Conservation (phyloP, 1,140 invertebrate species). For the Polypedilum pembai region DNA sequence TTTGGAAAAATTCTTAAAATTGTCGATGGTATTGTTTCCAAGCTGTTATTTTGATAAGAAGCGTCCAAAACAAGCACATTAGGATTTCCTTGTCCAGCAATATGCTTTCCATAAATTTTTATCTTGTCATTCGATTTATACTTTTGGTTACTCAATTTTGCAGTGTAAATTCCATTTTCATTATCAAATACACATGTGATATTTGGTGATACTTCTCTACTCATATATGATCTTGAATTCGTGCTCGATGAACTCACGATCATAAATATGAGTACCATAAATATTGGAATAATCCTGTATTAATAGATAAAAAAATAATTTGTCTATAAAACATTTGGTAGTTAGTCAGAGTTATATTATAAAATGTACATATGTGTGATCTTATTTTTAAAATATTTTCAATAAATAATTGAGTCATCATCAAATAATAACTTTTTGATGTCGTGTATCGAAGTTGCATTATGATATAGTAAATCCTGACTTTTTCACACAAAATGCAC, state of each 20-base stretch:
- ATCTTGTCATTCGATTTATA: neutral
- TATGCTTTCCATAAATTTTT: neutral
- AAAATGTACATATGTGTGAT: no score
- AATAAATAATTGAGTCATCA: no score
- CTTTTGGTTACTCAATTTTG: neutral
- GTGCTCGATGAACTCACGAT: neutral
- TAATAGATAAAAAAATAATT: neutral
- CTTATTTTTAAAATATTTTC: no score
- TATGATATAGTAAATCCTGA: no score
- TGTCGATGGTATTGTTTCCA: neutral
- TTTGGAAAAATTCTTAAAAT: neutral
- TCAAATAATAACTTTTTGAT: no score
- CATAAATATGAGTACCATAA: neutral
- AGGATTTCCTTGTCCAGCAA: neutral
- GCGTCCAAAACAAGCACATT: neutral
- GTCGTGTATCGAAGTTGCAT: no score
- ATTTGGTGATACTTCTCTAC: neutral
- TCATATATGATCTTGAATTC: no score
- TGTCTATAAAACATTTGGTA: no score
- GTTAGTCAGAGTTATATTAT: no score
- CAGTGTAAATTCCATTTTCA: neutral
- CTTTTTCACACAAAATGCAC: no score
- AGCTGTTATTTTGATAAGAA: neutral
- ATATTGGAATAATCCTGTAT: neutral
- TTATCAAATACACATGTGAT: neutral